Conservation (phyloP, 2,113 vertebrate genomes). For the Plestiodon gilberti region DNA sequence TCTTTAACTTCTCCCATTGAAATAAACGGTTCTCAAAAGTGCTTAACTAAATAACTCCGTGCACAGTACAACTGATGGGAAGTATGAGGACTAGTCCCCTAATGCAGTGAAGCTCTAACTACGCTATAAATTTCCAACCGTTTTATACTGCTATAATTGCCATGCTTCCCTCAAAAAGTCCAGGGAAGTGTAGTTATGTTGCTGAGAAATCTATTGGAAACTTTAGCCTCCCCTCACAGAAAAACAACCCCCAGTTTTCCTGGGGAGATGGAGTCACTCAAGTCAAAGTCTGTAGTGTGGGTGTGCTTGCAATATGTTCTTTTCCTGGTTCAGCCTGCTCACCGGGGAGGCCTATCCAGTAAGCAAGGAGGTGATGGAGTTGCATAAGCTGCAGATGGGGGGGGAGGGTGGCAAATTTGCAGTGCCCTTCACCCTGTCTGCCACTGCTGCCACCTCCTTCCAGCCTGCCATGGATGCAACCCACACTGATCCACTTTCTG, state of each 20-base stretch:
- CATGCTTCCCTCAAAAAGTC: not conserved
- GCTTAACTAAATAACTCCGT: not conserved
- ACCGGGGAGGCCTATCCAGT: too few relatives aligned
- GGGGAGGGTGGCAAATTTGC: too few relatives aligned
- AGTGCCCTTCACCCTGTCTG: too few relatives aligned
- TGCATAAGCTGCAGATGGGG: too few relatives aligned
- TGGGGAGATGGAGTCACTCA: not conserved
- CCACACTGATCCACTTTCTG: too few relatives aligned
- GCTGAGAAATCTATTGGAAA: not conserved
- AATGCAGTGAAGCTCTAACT: too few relatives aligned
- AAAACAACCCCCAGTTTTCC: not conserved
- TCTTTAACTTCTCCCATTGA: not conserved
- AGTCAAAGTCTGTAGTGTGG: too few relatives aligned
- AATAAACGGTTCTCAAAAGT: not conserved
- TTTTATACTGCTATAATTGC: not conserved
- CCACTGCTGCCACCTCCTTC: too few relatives aligned
- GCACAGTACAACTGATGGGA: too few relatives aligned
- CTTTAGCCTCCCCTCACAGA: not conserved
- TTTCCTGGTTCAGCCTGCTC: not conserved
- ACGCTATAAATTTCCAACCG: not conserved
- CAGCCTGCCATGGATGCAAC: too few relatives aligned
- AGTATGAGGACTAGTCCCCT: not conserved
- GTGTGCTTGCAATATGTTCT: not conserved
- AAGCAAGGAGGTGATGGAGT: too few relatives aligned
- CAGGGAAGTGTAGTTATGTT: not conserved